phyloP scores from a whole-genome alignment of 37 sponge, comb jelly and placozoan species.

The Agelas oroides region DNA sequence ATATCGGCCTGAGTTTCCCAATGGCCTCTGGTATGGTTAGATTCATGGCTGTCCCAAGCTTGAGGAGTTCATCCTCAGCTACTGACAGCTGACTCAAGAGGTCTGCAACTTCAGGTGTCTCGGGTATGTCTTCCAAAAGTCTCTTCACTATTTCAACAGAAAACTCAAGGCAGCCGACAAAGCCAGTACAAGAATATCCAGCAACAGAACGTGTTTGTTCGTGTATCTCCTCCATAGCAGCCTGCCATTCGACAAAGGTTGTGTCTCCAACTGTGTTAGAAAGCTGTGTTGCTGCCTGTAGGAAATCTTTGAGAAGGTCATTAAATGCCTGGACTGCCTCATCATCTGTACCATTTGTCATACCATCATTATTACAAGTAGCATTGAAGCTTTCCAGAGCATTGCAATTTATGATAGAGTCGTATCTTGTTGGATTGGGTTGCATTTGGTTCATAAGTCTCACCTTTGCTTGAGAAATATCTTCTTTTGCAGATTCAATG shows the following conservation, averaged over 20 bases:
- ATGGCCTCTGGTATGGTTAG: slow-evolving; percentile 1
- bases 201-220: not conserved
- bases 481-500: not conserved
- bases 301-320: not conserved
- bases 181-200: slow-evolving; percentile 18
- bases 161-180: slow-evolving; percentile 33
- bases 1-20: not conserved
- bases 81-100: not conserved
- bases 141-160: not conserved
- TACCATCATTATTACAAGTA: too few species aligned
- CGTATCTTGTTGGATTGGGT: not conserved
- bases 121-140: not conserved
- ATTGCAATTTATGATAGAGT: not conserved
- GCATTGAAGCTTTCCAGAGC: not conserved
- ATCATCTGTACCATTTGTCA: not conserved
- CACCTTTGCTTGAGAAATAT: not conserved
- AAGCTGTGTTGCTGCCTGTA: not conserved
- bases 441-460: not conserved
- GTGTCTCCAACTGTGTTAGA: not conserved
- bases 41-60: slow-evolving; percentile 17
- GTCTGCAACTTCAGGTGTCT: not conserved
- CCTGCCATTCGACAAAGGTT: slow-evolving; percentile 26
- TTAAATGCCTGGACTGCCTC: not conserved
- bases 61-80: not conserved
- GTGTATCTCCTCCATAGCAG: slow-evolving; percentile 17